Evolutionary conservation across 2,888 invertebrate species (phyloP), one percentile per base, ranked within the genome.

Genomic region (Iselma pallidipennis): DNA sequence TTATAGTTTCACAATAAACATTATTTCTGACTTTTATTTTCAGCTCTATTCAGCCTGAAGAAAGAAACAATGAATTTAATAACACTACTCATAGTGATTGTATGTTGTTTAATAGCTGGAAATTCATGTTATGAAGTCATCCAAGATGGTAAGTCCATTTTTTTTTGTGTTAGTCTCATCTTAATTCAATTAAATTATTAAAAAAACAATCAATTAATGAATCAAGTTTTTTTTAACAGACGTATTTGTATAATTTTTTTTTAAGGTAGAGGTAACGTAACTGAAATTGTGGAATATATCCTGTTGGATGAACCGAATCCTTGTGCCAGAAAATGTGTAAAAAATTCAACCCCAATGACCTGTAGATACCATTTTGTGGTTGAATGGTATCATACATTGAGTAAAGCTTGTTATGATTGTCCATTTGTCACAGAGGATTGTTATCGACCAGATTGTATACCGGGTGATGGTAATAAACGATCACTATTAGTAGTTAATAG

Each of bases 351-450:
- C 5, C 85, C 88, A 1, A 88, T 88, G 88, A 84, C 85, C 23
- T 93, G 93, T 73, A 84, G 86, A 58, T 94, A 91, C 75, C 83
- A 85, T 71, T 92, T 92, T 72, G 84, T 83, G n/a, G 74, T 93
- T 4, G 95, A 95, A 78, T 90, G 90, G 86, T 95, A 94, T 80
- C 88, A 90, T 69, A 91, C 93, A 0, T 87, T 94, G 85, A 92
- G 94, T 76, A 95, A 95, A 78, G 95, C 95, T 0, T 96, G 96
- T 74, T 93, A 86, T 75, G 83, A 90, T 71, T 96, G 96, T 76
- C 95, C 95, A 0, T 85, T 82, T 61, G 91, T 91, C 76, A 69
- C 82, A 1, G 86, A 87, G 0, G 94, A 96, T 76, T 96, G 96
- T 76, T 82, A 81, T 49, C 83, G 91, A 54, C 86, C 87, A 0